Evolutionary conservation across 2,113 vertebrate genomes (phyloP).

Genomic region (Chlamydotis undulata): DNA sequence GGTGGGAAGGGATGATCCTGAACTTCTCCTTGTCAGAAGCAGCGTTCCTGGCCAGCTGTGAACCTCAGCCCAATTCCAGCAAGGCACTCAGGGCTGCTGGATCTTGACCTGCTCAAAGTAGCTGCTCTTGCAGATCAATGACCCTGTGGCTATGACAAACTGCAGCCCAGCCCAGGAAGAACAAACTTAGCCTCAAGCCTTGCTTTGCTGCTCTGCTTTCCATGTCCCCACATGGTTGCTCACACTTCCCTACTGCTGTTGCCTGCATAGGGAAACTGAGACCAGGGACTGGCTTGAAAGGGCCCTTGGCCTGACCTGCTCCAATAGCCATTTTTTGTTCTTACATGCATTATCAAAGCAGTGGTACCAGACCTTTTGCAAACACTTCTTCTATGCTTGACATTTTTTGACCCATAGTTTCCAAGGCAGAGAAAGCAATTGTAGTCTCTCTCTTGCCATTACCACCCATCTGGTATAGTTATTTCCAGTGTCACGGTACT

Average conservation of each 20-base stretch:
- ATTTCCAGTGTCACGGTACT: neutral
- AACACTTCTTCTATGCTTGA: neutral
- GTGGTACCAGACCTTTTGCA: neutral
- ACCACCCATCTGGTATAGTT: neutral
- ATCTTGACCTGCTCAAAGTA: neutral
- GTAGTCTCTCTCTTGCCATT: neutral
- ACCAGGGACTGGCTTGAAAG: neutral
- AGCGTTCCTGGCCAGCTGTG: neutral
- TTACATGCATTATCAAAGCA: neutral
- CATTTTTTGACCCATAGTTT: neutral
- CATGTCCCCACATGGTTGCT: neutral
- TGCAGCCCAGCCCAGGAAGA: neutral
- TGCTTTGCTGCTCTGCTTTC: neutral
- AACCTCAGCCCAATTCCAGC: neutral
- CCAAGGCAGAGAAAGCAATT: neutral
- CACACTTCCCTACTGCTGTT: neutral
- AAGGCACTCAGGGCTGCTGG: neutral
- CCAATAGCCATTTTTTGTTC: neutral
- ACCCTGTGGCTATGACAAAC: neutral
- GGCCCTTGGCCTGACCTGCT: neutral
- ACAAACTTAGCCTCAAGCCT: neutral
- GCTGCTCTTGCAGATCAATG: neutral
- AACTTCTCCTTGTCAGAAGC: neutral
- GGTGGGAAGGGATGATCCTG: neutral
- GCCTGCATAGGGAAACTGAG: neutral